phyloP scores from a whole-genome alignment of 2,888 invertebrate genomes.

The Phasia obesa region DNA sequence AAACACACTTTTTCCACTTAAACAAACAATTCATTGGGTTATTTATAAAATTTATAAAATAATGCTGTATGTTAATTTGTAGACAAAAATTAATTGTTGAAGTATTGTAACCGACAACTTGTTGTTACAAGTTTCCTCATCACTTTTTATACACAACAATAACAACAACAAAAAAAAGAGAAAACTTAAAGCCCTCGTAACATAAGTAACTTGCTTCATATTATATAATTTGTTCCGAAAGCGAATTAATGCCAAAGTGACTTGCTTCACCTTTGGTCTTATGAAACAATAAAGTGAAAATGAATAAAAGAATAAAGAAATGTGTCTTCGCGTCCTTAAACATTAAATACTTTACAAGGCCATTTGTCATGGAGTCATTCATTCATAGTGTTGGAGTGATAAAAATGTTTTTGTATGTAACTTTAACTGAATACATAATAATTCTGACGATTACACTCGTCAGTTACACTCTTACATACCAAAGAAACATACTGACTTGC shows the following conservation, averaged over 20 bases:
- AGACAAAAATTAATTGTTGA: slow-evolving; percentile 19
- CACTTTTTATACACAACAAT: too few species aligned
- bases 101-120: slow-evolving; percentile 40
- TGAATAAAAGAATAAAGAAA: slow-evolving; percentile 40
- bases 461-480: background rate
- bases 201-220: slow-evolving; percentile 18
- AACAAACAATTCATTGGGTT: background rate
- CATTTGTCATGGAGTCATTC: slow-evolving; percentile 62
- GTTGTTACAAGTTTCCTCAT: slow-evolving; percentile 41
- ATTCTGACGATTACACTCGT: slow-evolving; percentile 52
- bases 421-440: slow-evolving; percentile 59
- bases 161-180: background rate
- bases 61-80: slow-evolving; percentile 6
- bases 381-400: slow-evolving; percentile 57
- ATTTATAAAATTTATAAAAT: background rate
- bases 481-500: slow-evolving; percentile 5
- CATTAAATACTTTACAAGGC: slow-evolving; percentile 63
- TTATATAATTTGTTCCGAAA: slow-evolving; percentile 59
- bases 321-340: slow-evolving; percentile 57
- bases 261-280: slow-evolving; percentile 47
- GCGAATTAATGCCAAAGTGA: slow-evolving; percentile 26
- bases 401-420: slow-evolving; percentile 49
- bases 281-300: slow-evolving; percentile 35
- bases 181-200: slow-evolving; percentile 8
- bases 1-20: too few species aligned